Percentiles rank a stretch among this genome's conserved stretches.
Evolutionary conservation across 2,888 invertebrate genomes (phyloP).

Genomic region (Epistrophe eligans): DNA sequence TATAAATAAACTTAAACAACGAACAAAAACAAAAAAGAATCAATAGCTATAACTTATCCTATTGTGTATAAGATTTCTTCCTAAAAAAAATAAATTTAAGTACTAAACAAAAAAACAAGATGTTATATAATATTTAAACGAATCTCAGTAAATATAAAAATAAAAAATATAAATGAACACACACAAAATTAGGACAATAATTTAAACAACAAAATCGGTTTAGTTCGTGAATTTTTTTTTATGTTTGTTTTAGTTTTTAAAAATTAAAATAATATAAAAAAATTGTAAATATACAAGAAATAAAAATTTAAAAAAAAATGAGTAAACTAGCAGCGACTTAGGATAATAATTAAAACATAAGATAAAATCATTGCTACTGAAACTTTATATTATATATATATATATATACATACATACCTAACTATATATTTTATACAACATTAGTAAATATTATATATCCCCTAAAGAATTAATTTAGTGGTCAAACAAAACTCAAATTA

Average conservation of each 20-base stretch:
- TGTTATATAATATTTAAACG: not conserved
- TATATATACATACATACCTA: conserved; percentile 26
- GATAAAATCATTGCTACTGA: conserved; percentile 43
- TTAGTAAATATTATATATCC: conserved; percentile 37
- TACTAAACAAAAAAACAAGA: not conserved
- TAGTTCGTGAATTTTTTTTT: conserved; percentile 12
- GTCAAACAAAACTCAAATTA: conserved; percentile 20
- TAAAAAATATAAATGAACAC: not conserved
- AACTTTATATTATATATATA: conserved; percentile 38
- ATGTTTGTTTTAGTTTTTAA: conserved; percentile 1
- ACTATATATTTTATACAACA: conserved; percentile 43
- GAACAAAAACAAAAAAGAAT: not conserved
- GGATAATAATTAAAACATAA: conserved; percentile 61
- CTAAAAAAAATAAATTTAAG: not conserved
- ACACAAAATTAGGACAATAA: conserved; percentile 62
- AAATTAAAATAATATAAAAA: not conserved
- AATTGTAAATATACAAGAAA: conserved; percentile 23
- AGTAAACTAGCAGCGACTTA: conserved; percentile 59
- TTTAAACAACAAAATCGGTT: conserved; percentile 31
- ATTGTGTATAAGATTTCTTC: conserved; percentile 20
- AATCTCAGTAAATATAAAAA: not conserved
- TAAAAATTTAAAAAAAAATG: not conserved
- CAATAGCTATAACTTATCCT: conserved; percentile 13
- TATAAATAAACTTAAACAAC: conserved; percentile 10
- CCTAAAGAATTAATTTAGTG: conserved; percentile 31